Evolutionary conservation across 2,888 invertebrate genomes (phyloP).

Genomic region (Drosophila borborema): DNA sequence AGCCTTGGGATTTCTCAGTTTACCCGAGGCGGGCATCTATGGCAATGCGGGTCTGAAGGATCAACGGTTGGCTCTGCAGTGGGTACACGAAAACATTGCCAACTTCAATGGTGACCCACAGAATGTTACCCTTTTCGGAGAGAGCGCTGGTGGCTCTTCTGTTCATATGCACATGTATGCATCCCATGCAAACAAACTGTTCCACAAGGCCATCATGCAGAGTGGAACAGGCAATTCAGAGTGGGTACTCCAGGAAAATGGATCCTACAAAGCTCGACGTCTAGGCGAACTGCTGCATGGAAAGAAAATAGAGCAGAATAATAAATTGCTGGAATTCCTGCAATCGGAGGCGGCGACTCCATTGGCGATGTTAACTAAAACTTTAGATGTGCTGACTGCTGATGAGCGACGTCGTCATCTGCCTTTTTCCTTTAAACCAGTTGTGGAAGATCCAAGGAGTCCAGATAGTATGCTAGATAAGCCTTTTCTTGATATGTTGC

Average conservation of each 20-base stretch:
- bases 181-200: constrained; percentile 76
- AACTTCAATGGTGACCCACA: constrained; percentile 85
- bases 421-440: constrained; percentile 80
- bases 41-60: constrained; percentile 84
- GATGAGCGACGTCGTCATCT: constrained; percentile 81
- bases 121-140: constrained; percentile 83
- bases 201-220: constrained; percentile 84
- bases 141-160: constrained; percentile 82
- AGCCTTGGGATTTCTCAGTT: constrained; percentile 82
- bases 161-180: constrained; percentile 82
- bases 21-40: constrained; percentile 80
- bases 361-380: constrained; percentile 45
- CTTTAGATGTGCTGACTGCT: constrained; percentile 57
- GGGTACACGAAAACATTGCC: constrained; percentile 85
- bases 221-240: constrained; percentile 83
- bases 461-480: constrained; percentile 75
- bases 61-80: constrained; percentile 86
- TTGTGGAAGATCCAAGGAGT: constrained; percentile 72
- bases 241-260: constrained; percentile 81
- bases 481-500: constrained; percentile 85
- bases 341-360: constrained; percentile 70
- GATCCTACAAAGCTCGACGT: constrained; percentile 63
- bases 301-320: constrained; percentile 34
- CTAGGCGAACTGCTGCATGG: constrained; percentile 75
- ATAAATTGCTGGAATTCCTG: constrained; percentile 58